Conservation (phyloP, 2,888 invertebrate species). For the Yponomeuta plumbellus region DNA sequence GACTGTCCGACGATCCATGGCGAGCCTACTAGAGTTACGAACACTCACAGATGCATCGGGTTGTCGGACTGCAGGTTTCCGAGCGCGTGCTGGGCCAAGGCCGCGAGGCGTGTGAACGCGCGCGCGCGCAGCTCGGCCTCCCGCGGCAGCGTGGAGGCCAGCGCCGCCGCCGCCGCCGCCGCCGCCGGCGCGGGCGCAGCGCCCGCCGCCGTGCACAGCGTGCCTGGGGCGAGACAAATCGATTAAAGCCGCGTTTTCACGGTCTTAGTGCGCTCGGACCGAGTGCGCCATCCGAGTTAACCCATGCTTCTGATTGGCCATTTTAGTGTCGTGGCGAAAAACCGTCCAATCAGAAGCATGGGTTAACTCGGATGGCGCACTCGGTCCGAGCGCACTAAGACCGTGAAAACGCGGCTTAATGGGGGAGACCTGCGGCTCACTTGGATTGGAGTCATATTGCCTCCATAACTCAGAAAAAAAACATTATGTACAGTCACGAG, state of each 20-base stretch:
- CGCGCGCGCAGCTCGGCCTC: conserved; percentile 48
- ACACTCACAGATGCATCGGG: conserved; percentile 51
- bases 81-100: conserved; percentile 59
- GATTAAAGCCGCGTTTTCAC: neutral
- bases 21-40: too few relatives aligned
- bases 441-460: too few relatives aligned
- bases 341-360: too few relatives aligned
- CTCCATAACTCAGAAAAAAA: too few relatives aligned
- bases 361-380: too few relatives aligned
- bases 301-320: too few relatives aligned
- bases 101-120: conserved; percentile 54
- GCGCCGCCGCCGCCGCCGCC: conserved; percentile 38
- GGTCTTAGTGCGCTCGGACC: too few relatives aligned
- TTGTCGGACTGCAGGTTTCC: conserved; percentile 50
- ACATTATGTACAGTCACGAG: too few relatives aligned
- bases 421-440: conserved; percentile 13
- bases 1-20: too few relatives aligned
- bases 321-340: too few relatives aligned
- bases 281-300: too few relatives aligned
- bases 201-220: conserved; percentile 54
- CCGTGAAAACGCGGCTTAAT: neutral
- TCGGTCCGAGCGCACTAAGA: too few relatives aligned
- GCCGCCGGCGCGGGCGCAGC: conserved; percentile 43
- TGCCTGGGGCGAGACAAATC: conserved; percentile 35
- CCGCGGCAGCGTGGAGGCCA: conserved; percentile 48